Percentiles rank a stretch among this genome's conserved stretches.
These are phyloP conservation scores for Jaculus jaculus DNA, from an alignment of 2,113 vertebrate species.

Conservation along the genomic window DNA sequence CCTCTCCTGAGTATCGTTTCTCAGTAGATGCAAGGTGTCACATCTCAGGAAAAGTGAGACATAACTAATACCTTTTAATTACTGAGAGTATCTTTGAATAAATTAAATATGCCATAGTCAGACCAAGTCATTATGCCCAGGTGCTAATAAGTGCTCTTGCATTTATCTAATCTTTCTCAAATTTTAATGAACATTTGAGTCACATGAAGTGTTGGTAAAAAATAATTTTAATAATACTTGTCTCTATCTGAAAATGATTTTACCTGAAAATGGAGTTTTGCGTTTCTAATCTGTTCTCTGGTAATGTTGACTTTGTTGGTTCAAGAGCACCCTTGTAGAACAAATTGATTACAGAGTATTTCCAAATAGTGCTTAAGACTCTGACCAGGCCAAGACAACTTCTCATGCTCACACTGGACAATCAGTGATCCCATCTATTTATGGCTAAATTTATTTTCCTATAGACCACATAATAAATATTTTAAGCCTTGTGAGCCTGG, in stretches of 20 bases:
- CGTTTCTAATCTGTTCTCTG: background rate
- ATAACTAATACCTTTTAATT: conserved; percentile 38
- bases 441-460: background rate
- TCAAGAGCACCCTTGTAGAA: background rate
- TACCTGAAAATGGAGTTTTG: background rate
- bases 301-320: background rate
- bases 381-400: background rate
- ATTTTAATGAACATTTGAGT: background rate
- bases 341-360: background rate
- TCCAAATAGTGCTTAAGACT: background rate
- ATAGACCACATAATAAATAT: background rate
- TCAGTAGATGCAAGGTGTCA: background rate
- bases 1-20: conserved; percentile 13
- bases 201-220: background rate
- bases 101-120: background rate
- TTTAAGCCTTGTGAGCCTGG: background rate
- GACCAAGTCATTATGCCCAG: background rate
- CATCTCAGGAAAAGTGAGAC: conserved; percentile 35
- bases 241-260: background rate
- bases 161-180: background rate
- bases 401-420: background rate
- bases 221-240: too few species aligned
- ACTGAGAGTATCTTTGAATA: conserved; percentile 32
- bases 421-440: background rate
- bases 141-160: background rate